phyloP scores from a whole-genome alignment of 2,113 vertebrate species.

The Mesitornis unicolor region DNA sequence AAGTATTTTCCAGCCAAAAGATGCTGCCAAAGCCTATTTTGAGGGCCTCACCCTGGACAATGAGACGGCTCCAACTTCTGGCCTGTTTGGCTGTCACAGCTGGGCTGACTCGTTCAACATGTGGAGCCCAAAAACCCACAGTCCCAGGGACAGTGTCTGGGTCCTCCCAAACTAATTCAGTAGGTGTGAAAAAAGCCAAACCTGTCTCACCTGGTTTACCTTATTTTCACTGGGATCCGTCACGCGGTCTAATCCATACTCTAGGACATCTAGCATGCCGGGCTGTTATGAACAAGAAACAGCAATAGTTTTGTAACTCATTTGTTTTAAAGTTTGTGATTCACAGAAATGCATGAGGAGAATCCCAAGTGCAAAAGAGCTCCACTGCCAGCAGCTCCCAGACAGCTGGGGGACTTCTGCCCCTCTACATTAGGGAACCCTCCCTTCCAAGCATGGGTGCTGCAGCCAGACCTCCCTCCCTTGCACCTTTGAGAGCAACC shows the following conservation, averaged over 20 bases:
- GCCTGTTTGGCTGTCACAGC: not conserved
- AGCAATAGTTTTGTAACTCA: not conserved
- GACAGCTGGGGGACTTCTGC: not conserved
- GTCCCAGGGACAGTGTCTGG: not conserved
- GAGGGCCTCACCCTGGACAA: not conserved
- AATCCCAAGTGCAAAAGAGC: not conserved
- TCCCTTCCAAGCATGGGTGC: accelerated
- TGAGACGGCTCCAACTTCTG: not conserved
- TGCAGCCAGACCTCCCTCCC: not conserved
- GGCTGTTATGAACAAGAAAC: constrained; percentile 74
- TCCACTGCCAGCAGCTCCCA: not conserved
- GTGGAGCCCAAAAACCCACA: not conserved
- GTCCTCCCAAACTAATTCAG: not conserved
- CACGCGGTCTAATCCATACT: constrained; percentile 87
- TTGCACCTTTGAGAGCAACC: not conserved
- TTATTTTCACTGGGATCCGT: constrained; percentile 83
- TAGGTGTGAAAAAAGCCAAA: not conserved
- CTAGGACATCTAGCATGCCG: constrained; percentile 83
- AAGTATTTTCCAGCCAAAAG: not conserved
- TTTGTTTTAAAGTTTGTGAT: not conserved
- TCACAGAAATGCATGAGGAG: not conserved
- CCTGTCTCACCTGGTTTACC: constrained; percentile 87
- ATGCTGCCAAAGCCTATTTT: constrained; percentile 3
- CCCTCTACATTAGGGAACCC: not conserved
- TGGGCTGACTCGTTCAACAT: not conserved